Base-by-base conservation (phyloP, 2,797 vertebrate species). In the Trichosurus vulpecula region DNA sequence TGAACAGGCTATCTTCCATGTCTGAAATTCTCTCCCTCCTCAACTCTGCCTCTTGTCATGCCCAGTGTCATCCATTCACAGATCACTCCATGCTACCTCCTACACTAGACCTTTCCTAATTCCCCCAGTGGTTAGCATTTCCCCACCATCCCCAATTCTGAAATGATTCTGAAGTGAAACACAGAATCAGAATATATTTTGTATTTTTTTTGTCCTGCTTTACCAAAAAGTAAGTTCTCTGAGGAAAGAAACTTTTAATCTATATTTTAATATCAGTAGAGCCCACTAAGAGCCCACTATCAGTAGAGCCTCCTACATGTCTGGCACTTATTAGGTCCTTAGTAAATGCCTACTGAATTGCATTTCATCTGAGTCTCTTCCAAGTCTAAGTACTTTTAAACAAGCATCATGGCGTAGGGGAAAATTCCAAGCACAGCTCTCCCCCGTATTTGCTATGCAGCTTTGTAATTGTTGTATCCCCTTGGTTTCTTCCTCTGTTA, bases 1-100 rank as follows among this genome's bases (percentile, higher is more conserved):
- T 6, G 19, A n/a, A 5, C 0, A 5, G 0, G 41, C 54, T 0
- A 14, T n/a, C 25, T 55, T 89, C 51, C 1, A 41, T 41, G 57
- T 74, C 2, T 4, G 92, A 51, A 52, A 41, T 1, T 54, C 52
- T 31, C 4, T 66, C 54, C 54, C 89, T 8, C 31, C 14, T 14
- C 81, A 22, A 30, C 22, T 87, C 53, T 91, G 12, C 35, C 6
- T 51, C 8, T 52, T 53, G 51, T 61, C 52, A 31, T 29, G 30
- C 8, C 27, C 6, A 27, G 1, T 19, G n/a, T n/a, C n/a, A n/a
- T 31, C 81, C 56, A 31, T 6, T 35, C 41, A 8, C 14, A 30
- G 5, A 90, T 66, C 56, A 54, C 12, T 1, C 19, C 57, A 22
- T 16, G 29, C 0, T 11, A 12, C 90, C 52, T 54, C 52, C 54